Base-by-base conservation (phyloP, 2,797 vertebrate species). In the Fratercula arctica region DNA sequence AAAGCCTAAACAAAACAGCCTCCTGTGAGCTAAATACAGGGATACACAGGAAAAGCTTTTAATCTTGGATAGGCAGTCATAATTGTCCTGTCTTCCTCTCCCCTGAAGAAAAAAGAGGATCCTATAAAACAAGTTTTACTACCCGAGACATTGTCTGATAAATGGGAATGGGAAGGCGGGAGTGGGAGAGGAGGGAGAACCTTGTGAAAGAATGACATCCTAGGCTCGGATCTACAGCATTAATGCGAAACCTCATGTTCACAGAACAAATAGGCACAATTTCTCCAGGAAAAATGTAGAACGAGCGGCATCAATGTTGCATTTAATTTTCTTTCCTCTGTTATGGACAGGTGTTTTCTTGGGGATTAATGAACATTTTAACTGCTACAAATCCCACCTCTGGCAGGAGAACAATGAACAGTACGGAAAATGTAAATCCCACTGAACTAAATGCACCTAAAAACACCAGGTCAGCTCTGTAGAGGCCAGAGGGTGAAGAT, bases 21-120 rank as follows among this genome's bases (percentile, higher is more conserved):
- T 97, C 82, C 93, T 95, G 91, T 56, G 69, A 95, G 53, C 92
- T 95, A 97, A 96, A 96, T 64, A 73, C 74, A 87, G 88, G 85
- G 85, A 91, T 86, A 83, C 79, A 97, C 88, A 96, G 97, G 97
- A 98, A 97, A 85, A 90, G 90, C 77, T 87, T 95, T 95, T 93
- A 6, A 93, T 96, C 93, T 87, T 46, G 77, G 78, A 56, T 13
- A 75, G 84, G 66, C 87, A 92, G 53, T n/a, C 21, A 2, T 33
- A 17, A 87, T 26, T 78, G 54, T 82, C 85, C 21, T 51, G 46
- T 43, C 87, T 95, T 95, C 86, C 96, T 95, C 85, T 85, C 48
- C 41, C 28, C 73, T 28, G 63, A 57, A 57, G 54, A 31, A 77
- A 77, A 72, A 81, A 7, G 13, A 61, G 61, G 77, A 68, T 48